A percentile compares a stretch with the other conserved stretches of the same genome.
Evolutionary conservation across 1,140 invertebrate genomes (phyloP).

Genomic region (Arctopsyche grandis): DNA sequence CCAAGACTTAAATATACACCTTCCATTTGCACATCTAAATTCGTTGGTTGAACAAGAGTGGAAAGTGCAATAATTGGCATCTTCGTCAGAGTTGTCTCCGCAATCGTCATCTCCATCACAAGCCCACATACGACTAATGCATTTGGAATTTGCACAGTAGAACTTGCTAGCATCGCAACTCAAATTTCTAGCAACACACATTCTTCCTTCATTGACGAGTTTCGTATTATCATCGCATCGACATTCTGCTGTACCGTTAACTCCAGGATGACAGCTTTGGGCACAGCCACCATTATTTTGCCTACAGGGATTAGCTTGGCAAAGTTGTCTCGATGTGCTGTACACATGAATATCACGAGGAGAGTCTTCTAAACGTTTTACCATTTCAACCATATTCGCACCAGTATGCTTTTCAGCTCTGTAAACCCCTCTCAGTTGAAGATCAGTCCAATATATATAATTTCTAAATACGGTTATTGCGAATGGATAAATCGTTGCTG

Average conservation of each 20-base stretch:
- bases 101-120: slow-evolving; percentile 97
- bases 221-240: slow-evolving; percentile 87
- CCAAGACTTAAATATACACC: slow-evolving; percentile 96
- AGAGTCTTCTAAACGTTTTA: slow-evolving; percentile 89
- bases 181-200: slow-evolving; percentile 89
- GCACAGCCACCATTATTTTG: slow-evolving; percentile 97
- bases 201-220: slow-evolving; percentile 90
- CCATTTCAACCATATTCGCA: slow-evolving; percentile 92
- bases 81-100: slow-evolving; percentile 94
- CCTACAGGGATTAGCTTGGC: slow-evolving; percentile 85
- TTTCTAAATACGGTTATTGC: slow-evolving; percentile 91
- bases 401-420: slow-evolving; percentile 97
- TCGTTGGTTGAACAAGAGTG: slow-evolving; percentile 93
- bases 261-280: slow-evolving; percentile 91
- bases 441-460: slow-evolving; percentile 98
- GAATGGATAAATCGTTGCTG: slow-evolving; percentile 95
- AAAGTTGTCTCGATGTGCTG: slow-evolving; percentile 82
- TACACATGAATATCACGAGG: slow-evolving; percentile 93
- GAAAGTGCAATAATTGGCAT: slow-evolving; percentile 90
- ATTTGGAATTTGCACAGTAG: slow-evolving; percentile 93
- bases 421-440: slow-evolving; percentile 93
- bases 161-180: slow-evolving; percentile 92
- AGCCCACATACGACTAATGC: slow-evolving; percentile 94
- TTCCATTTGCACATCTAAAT: slow-evolving; percentile 93
- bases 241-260: slow-evolving; percentile 86